Evolutionary conservation across 2,113 vertebrate genomes (phyloP), one percentile per base, ranked within the genome.

Genomic region (Erinaceus europaeus): DNA sequence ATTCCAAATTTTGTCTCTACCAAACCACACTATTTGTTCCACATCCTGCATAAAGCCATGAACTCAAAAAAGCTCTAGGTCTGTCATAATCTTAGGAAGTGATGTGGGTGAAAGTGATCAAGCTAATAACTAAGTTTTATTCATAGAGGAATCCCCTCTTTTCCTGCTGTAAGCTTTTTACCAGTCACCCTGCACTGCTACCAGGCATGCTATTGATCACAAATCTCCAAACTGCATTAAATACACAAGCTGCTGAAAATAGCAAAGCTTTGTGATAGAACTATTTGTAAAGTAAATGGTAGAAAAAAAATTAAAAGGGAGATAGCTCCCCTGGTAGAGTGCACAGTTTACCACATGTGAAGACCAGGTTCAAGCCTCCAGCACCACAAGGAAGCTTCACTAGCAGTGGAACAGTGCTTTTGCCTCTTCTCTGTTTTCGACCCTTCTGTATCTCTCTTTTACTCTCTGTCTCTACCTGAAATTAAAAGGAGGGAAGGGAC

Each of bases 1-100:
- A 72, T 36, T 86, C 42, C 67, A 69, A 91, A 77, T 76, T 38
- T 80, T 88, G 55, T 74, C 34, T 84, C 25, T 6, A 75, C 34
- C 13, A 50, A 81, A 67, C 48, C 46, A 74, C 29, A 55, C 10
- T 55, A 14, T 29, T 59, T 6, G 1, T 75, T 84, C 23, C 36
- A 77, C 18, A 61, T 52, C 50, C 21, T 72, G 34, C 71, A 40
- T n/a, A 25, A 55, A 32, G 12, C 34, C 17, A 18, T 55, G 68
- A 81, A 75, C 36, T 29, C 53, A 65, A 8, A 27, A 61, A 52
- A 81, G 50, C 50, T 38, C 3, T 3, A 3, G 74, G 32, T 15
- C 81, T 62, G 40, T 50, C 9, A 55, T 1, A 48, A 29, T 32
- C 40, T 73, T 23, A 44, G 74, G 44, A 71, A 42, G n/a, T 29